Percentiles rank a stretch among this genome's conserved stretches.
These are phyloP conservation scores for Melinaea menophilus DNA, from an alignment of 2,888 invertebrate species.

Conservation along the genomic window DNA sequence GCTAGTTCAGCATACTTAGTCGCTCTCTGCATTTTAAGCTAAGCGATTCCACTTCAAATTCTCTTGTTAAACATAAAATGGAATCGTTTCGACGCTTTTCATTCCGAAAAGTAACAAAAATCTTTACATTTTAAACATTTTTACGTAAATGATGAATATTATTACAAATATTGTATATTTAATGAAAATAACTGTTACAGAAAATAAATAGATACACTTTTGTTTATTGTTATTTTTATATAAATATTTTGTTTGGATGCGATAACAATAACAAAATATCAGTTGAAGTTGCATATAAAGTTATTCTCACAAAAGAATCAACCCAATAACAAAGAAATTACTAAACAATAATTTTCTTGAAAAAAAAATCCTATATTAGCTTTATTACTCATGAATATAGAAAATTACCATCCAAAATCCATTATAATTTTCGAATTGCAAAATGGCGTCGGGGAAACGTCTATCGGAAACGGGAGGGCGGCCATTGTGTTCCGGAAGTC, in stretches of 20 bases:
- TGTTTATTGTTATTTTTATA: too few species aligned
- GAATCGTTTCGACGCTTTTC: neutral
- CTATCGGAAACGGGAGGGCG: conserved; percentile 61
- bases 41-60: conserved; percentile 25
- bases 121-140: neutral
- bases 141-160: neutral
- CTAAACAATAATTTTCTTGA: too few species aligned
- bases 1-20: conserved; percentile 24
- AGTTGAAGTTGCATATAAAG: too few species aligned
- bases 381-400: conserved; percentile 4
- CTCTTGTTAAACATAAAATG: neutral
- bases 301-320: too few species aligned
- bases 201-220: too few species aligned
- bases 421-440: conserved; percentile 33
- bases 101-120: neutral
- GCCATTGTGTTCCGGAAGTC: conserved; percentile 74
- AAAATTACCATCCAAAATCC: conserved; percentile 24
- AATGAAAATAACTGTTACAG: too few species aligned
- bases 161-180: too few species aligned
- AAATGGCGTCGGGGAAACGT: conserved; percentile 55
- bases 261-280: too few species aligned
- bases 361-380: neutral
- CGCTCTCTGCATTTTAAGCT: conserved; percentile 26
- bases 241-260: too few species aligned
- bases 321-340: too few species aligned